These are phyloP conservation scores for Amphimallon solstitiale DNA, from an alignment of 2,888 invertebrate genomes.

Conservation along the genomic window DNA sequence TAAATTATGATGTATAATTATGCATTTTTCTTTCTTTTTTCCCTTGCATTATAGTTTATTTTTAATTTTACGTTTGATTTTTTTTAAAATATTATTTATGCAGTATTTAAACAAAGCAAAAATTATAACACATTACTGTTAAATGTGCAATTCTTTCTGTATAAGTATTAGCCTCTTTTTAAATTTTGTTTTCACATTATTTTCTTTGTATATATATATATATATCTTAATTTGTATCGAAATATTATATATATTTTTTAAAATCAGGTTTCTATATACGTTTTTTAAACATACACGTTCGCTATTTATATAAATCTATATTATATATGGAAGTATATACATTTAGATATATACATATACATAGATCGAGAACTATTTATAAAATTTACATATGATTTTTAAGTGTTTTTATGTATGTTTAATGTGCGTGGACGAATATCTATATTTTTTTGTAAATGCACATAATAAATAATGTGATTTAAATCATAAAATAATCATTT, in stretches of 20 bases:
- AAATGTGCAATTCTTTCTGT: conserved; percentile 34
- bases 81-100: conserved; percentile 8
- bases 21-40: conserved; percentile 19
- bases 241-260: neutral
- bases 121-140: conserved; percentile 26
- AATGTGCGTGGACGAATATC: conserved; percentile 24
- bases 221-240: too few species aligned
- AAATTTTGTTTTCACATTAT: conserved; percentile 3
- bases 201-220: neutral
- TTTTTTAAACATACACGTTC: too few species aligned
- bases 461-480: conserved; percentile 37
- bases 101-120: neutral
- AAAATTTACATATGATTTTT: conserved; percentile 20
- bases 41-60: conserved; percentile 1
- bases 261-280: too few species aligned
- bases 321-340: conserved; percentile 1
- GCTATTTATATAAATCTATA: conserved; percentile 21
- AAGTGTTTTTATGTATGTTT: conserved; percentile 32
- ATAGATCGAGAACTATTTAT: conserved; percentile 7
- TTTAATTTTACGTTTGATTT: conserved; percentile 23
- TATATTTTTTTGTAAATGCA: conserved; percentile 37
- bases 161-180: conserved; percentile 18
- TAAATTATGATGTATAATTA: conserved; percentile 19
- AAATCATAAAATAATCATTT: too few species aligned
- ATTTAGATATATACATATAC: conserved; percentile 6